Evolutionary conservation across 2,888 invertebrate genomes (phyloP), one percentile per base, ranked within the genome.

Genomic region (Polydrusus pterygomalis): DNA sequence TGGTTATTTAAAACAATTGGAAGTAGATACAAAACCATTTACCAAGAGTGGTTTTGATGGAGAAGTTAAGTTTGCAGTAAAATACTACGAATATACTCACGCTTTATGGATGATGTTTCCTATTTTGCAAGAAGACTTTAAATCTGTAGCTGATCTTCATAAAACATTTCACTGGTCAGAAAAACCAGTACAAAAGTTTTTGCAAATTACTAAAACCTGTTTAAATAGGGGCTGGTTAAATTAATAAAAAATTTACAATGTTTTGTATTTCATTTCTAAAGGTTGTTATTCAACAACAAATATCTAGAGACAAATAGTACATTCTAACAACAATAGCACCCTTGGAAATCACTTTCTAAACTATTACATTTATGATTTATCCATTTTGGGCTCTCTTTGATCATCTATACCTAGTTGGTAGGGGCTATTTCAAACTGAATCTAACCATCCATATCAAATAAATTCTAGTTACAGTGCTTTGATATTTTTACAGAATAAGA

Each of bases 81-180:
- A 51, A 47, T 45, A 78, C 13, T 30, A 54, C 15, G 71, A 78
- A 63, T 75, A 67, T 65, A 45, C 20, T 56, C 77, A 78, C 47
- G 25, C 40, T 11, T 17, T 78, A 34, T 75, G 72, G 69, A 78
- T 78, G 77, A 30, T 72, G 13, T 47, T 20, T 10, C 77, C 77
- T 8, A 51, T 78, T 18, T 63, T 78, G 65, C 11, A 75, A 7
- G 69, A 74, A 30, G 18, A 13, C 17, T 60, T 77, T 10, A 20
- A 63, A 20, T 64, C 63, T n/a, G 40, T 75, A 38, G 71, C 67
- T 18, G 20, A 64, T n/a, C 18, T 68, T 0, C 17, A 70, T 10
- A 43, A 67, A 25, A 18, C 17, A 11, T 9, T 13, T 6, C 10
- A 38, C 20, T 68, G 47, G 60, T 47, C 40, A 13, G 49, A 73